Base-by-base conservation (phyloP, 2,113 vertebrate genomes). In the Misgurnus mizolepis region DNA sequence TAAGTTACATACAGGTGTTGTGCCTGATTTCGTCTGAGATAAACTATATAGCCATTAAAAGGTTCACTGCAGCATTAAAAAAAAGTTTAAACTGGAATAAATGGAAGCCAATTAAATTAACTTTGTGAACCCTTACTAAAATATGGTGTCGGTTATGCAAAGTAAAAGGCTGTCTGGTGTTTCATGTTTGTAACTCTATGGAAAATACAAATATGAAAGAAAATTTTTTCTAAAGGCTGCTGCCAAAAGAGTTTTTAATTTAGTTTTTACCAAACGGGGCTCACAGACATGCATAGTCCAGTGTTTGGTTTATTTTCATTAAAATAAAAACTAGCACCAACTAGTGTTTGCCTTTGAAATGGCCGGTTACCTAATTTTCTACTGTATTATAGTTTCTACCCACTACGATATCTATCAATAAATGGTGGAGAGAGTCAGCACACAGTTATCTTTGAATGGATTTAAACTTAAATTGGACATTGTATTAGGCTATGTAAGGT, bases 181-280 rank as follows among this genome's bases (percentile, higher is more conserved):
- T 85, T 82, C 22, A 76, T 81, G 78, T 43, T 73, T 62, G 85
- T 76, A 85, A 81, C 86, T 85, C 84, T 67, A 72, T 40, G 76
- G 56, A 53, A 56, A 69, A n/a, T 60, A 12, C 56, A 83, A 67
- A 70, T 70, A 76, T 45, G 60, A 58, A 69, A 39, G 66, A 67
- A 74, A 79, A 39, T 0, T 39, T 41, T 45, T 68, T 76, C 79
- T 66, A 83, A 72, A 76, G 22, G 65, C 79, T 68, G 79, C 81
- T 82, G 78, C 84, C 81, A 80, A 15, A 53, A 53, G 22, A 22
- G 22, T 53, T 53, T 5, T 14, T 14, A 4, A 53, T 5, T 53
- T 53, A 14, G 14, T 45, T 45, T 53, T 4, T 53, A 53, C 9
- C 55, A 18, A 58, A n/a, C n/a, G n/a, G 17, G 22, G 3, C n/a